Evolutionary conservation across 2,888 invertebrate genomes (phyloP), one percentile per base, ranked within the genome.

Genomic region (Eupithecia subfuscata): DNA sequence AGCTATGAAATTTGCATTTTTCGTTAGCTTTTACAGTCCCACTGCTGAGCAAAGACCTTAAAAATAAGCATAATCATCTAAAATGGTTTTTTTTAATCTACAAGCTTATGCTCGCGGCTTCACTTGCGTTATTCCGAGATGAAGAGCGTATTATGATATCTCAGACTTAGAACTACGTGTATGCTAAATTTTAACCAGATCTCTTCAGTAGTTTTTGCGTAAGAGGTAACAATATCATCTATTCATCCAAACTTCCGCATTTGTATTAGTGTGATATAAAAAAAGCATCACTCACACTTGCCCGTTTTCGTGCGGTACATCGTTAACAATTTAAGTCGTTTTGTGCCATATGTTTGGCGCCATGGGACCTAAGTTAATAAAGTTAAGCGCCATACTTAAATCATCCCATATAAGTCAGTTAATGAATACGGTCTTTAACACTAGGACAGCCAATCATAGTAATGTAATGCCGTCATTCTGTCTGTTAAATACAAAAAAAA

Each of bases 321-420:
- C 85, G 86, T 87, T 86, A 86, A 86, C 84, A 84, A 81, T 84
- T 84, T 84, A 83, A 87, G 74, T 71, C 71, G 63, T 72, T 68
- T 85, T 87, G 84, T 88, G 85, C 87, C 93, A 92, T 92, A 86
- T 92, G 93, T 85, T 89, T 88, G 94, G 93, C 94, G 94, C 94
- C 94, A 89, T 85, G 87, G 86, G 84, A 86, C 88, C 89, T 89
- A 89, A 90, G 90, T 89, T 84, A 90, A 89, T 85, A 86, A 85
- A 82, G 82, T 79, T 83, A 82, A 88, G 86, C 87, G 86, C 87
- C 88, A 85, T 80, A 22, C 43, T 48, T 34, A 18, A 5, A 11
- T 12, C 14, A 11, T 40, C 68, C 63, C 18, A 34, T 64, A 34
- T 18, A 63, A 7, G 48, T n/a, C 48, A 63, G 52, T 56, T 30